Evolutionary conservation across 2,113 vertebrate species (phyloP).

Genomic region (Protobothrops mucrosquamatus): DNA sequence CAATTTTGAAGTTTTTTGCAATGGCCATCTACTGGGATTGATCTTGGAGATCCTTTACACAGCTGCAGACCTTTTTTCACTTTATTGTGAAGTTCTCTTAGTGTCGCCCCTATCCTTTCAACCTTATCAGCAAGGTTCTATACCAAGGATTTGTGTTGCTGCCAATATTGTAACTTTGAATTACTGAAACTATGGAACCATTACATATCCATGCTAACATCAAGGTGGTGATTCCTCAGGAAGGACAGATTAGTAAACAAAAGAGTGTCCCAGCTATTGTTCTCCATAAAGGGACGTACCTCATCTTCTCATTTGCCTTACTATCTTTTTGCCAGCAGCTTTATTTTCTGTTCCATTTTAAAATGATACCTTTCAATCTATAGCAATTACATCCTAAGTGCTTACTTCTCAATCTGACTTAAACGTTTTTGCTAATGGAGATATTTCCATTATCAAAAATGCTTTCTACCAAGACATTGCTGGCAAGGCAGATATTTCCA

Average conservation of each 20-base stretch:
- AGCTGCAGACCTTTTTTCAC: neutral
- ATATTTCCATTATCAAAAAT: slow-evolving; percentile 9
- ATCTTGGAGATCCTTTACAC: neutral
- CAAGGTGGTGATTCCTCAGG: neutral
- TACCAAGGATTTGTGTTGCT: neutral
- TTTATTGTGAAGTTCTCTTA: neutral
- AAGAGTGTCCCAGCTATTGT: neutral
- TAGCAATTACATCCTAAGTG: slow-evolving; percentile 12
- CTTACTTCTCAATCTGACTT: slow-evolving; percentile 14
- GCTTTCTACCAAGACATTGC: slow-evolving; percentile 13
- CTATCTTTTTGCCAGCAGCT: neutral
- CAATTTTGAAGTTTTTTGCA: neutral
- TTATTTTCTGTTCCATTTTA: slow-evolving; percentile 24
- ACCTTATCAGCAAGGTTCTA: neutral
- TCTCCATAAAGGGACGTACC: neutral
- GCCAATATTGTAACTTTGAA: neutral
- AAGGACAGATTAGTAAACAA: neutral
- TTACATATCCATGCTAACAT: neutral
- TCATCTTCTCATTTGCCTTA: neutral
- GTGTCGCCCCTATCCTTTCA: neutral
- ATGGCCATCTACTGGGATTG: neutral
- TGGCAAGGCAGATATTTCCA: slow-evolving; percentile 31
- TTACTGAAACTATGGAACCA: neutral
- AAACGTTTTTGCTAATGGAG: slow-evolving; percentile 1
- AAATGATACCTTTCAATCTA: neutral